Conservation (phyloP, 2,888 invertebrate species). For the Ectemnius lituratus region DNA sequence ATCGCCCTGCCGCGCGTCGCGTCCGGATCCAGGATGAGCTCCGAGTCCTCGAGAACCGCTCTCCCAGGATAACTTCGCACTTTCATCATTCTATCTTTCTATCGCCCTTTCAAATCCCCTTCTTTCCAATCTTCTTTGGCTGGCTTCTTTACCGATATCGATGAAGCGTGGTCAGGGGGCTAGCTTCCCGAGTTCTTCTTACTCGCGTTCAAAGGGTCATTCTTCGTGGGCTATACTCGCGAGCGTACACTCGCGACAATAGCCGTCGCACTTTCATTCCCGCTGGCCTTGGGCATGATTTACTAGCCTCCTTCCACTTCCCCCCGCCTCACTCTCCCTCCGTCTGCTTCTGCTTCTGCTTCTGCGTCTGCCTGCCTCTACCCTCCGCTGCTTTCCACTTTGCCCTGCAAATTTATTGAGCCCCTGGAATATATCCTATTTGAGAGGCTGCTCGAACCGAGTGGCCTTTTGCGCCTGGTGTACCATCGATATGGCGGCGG, state of each 20-base stretch:
- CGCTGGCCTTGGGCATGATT: slow-evolving; percentile 24
- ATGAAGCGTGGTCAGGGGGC: too few species aligned
- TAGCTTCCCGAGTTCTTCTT: neutral
- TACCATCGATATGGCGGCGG: too few species aligned
- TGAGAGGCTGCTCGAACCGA: too few species aligned
- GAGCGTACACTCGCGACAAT: slow-evolving; percentile 9
- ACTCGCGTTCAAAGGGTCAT: neutral
- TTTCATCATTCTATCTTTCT: slow-evolving; percentile 82
- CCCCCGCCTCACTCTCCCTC: neutral
- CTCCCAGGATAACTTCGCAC: slow-evolving; percentile 91
- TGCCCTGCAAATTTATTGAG: too few species aligned
- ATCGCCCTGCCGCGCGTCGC: slow-evolving; percentile 84
- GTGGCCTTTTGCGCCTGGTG: too few species aligned
- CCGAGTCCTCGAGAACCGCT: slow-evolving; percentile 83
- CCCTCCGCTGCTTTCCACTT: neutral
- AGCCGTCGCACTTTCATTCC: slow-evolving; percentile 14
- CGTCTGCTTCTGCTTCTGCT: too few species aligned
- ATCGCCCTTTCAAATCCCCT: neutral
- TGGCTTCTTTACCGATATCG: too few species aligned
- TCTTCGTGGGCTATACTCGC: neutral
- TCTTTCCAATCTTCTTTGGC: too few species aligned
- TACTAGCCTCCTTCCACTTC: neutral
- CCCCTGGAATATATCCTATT: too few species aligned
- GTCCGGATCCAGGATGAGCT: slow-evolving; percentile 85
- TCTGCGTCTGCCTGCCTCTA: too few species aligned